Evolutionary conservation across 2,888 invertebrate genomes (phyloP), one percentile per base, ranked within the genome.

Genomic region (Ariolimax columbianus): DNA sequence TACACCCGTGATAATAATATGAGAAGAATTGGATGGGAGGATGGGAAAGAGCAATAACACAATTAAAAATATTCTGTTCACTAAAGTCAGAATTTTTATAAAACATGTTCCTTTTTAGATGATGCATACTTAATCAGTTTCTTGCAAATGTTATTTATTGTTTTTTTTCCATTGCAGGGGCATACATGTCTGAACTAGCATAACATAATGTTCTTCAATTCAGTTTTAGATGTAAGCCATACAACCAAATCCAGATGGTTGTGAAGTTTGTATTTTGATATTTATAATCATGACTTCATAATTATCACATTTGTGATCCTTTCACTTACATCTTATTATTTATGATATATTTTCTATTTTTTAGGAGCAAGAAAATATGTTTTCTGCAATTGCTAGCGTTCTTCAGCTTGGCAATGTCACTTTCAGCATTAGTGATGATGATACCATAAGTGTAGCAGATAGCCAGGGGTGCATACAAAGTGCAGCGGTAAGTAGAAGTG

Each of bases 321-420:
- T 55, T n/a, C n/a, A 19, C 30, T 26, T n/a, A 66, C 14, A 38
- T 17, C n/a, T 47, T 47, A 11, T 47, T 47, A 47, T 11, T 47
- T 47, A 47, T 47, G 7, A 47, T 23, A 6, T 36, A 6, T 81
- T 66, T 38, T 79, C 7, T 51, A 30, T 38, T 7, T 84, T 82
- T 38, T 85, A 93, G 93, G 93, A 94, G 84, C 93, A 94, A 90
- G 85, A 89, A 30, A 89, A 92, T 83, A 89, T 93, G 89, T 93
- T 94, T 86, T 89, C 90, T 33, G 89, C 93, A 33, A 89, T 93
- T 51, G 89, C 93, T 38, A 90, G 91, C 80, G 90, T 93, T 33
- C 91, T 94, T 77, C 91, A 92, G 83, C 88, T 93, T 75, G 93
- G 93, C 9, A 93, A 94, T 78, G 88, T 93, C 40, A 88, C 88